Evolutionary conservation across 2,113 vertebrate genomes (phyloP).

Genomic region (Oxyura jamaicensis): DNA sequence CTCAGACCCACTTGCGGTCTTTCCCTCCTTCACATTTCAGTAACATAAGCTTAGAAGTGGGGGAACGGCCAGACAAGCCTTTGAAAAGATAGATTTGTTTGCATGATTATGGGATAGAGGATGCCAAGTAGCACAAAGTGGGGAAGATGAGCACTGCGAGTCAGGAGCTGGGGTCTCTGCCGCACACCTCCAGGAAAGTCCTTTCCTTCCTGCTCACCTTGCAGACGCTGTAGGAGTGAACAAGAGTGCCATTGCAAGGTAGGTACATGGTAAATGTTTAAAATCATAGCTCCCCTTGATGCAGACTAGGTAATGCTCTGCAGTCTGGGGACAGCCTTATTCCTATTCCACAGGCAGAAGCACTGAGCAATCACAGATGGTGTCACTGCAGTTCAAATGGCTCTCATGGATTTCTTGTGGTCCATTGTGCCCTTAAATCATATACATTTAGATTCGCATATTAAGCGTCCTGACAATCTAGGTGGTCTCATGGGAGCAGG

Average conservation of each 20-base stretch:
- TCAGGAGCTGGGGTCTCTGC: neutral
- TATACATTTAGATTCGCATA: conserved; percentile 11
- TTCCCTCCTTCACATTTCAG: neutral
- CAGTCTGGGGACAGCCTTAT: neutral
- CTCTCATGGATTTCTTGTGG: neutral
- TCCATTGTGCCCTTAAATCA: conserved; percentile 7
- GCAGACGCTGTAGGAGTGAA: fast-evolving
- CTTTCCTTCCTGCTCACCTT: neutral
- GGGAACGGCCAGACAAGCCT: fast-evolving
- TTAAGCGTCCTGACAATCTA: neutral
- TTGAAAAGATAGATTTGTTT: fast-evolving
- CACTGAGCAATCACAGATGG: neutral
- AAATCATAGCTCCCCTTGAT: fast-evolving
- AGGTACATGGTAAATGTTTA: fast-evolving
- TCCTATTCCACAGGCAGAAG: neutral
- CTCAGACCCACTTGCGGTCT: fast-evolving
- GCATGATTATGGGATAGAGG: fast-evolving
- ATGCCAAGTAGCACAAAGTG: fast-evolving
- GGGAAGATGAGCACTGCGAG: neutral
- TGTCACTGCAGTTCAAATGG: neutral
- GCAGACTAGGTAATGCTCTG: neutral
- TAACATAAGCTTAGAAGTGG: fast-evolving
- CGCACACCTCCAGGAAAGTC: fast-evolving
- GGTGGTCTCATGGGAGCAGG: neutral
- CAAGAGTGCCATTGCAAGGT: fast-evolving